Base-by-base conservation (phyloP, 2,888 invertebrate genomes). In the Cheilosia vulpina region DNA sequence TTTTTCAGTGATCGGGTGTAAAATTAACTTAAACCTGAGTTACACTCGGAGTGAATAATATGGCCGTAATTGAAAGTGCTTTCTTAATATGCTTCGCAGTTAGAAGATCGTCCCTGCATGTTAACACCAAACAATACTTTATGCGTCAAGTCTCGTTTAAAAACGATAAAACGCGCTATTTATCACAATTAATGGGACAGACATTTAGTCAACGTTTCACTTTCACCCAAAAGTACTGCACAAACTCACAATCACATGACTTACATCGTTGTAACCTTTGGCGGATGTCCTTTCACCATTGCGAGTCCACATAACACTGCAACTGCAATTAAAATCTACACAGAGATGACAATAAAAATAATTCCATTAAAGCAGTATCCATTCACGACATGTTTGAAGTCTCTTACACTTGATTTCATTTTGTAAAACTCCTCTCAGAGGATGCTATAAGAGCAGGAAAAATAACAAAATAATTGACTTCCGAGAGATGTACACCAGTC, bases 371-470 rank as follows among this genome's bases (percentile, higher is more conserved):
- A 53, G 24, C 50, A 60, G 21, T 60, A 24, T 38, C 38, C 27
- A 69, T 50, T 45, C 19, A 53, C 63, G 47, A 21, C 27, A 21
- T 34, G 21, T 3, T 43, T 31, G 1, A 13, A 63, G 34, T 55
- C 15, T 27, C 85, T 85, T 76, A 85, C 85, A 38, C 27, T 66
- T n/a, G 72, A 13, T 60, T 85, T 85, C 81, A 85, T 85, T 75
- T 57, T 52, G 50, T 47, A 43, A 66, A 38, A 41, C 0, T 9
- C 7, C 45, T 17, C 17, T 47, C 7, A 19, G 27, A 34, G 11
- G 15, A 50, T 7, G 41, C 50, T 34, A 24, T 13, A 19, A 19
- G 45, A 66, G 34, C 21, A n/a, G 13, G 66, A 78, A 58, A 15
- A 31, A 52, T 27, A 38, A 41, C n/a, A 43, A 3, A 41, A 17